Conservation (phyloP, 2,888 invertebrate genomes). For the Orthosia gothica region DNA sequence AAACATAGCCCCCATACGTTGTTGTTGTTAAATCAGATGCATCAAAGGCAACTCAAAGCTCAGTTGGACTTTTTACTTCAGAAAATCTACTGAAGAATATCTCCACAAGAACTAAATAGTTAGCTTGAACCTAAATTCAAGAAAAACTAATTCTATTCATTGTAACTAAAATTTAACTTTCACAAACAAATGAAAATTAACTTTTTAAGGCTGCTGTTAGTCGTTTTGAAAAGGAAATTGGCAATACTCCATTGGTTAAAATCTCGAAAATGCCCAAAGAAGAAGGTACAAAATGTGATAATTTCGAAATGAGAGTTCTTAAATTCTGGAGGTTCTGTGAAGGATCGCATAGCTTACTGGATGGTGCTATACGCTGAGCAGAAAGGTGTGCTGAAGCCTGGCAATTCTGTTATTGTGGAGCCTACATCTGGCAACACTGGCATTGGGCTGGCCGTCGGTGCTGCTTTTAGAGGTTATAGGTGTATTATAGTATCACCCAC, state of each 20-base stretch:
- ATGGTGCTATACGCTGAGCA: slow-evolving; percentile 99
- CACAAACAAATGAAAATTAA: not conserved
- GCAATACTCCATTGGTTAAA: slow-evolving; percentile 94
- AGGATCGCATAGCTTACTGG: slow-evolving; percentile 98
- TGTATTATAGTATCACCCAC: slow-evolving; percentile 99
- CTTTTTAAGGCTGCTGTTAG: not conserved
- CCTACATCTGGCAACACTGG: slow-evolving; percentile 98
- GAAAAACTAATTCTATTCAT: slow-evolving; percentile 1
- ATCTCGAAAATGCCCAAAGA: no score
- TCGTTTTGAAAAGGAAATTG: slow-evolving; percentile 75
- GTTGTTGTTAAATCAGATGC: slow-evolving; percentile 90
- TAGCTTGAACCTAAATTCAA: slow-evolving; percentile 15
- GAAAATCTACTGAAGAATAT: slow-evolving; percentile 94
- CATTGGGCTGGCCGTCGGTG: slow-evolving; percentile 98
- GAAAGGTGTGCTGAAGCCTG: slow-evolving; percentile 96
- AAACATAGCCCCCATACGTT: slow-evolving; percentile 95
- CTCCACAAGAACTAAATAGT: slow-evolving; percentile 73
- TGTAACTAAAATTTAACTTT: slow-evolving; percentile 9
- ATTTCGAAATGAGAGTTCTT: no score
- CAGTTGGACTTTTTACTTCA: slow-evolving; percentile 94
- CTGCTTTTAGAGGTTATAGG: slow-evolving; percentile 97
- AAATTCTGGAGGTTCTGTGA: slow-evolving; percentile 98
- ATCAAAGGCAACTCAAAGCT: slow-evolving; percentile 85
- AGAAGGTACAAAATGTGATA: no score
- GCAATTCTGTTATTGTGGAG: slow-evolving; percentile 97